Evolutionary conservation across 2,797 vertebrate genomes (phyloP), one percentile per base, ranked within the genome.

Genomic region (Clangula hyemalis): DNA sequence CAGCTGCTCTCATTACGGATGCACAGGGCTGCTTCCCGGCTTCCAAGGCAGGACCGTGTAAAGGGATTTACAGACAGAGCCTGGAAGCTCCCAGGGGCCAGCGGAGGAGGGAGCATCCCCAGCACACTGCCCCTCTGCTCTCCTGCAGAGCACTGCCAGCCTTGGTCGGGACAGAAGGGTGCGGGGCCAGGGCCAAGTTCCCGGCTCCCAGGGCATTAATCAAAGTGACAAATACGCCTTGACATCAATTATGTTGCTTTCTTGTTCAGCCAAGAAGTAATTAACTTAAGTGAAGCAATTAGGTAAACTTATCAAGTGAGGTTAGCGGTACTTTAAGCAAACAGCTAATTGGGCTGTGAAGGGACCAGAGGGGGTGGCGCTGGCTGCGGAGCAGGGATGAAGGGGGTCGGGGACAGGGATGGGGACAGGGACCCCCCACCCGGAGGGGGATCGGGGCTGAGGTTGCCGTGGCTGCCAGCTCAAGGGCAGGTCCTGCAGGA

Each of bases 211-310:
- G 82, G 89, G 85, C 78, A 39, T 72, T 87, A 92, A 93, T 73
- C 4, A 38, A 92, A 94, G 81, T 87, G 89, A 95, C 85, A 94
- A 93, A 95, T 70, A 53, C 0, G 18, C 51, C 76, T 81, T 95
- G 94, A 95, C 92, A 95, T 87, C 91, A 96, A 88, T 92, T 93
- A 91, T 51, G 82, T 84, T 84, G 85, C 94, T 94, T 92, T 95
- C 85, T 87, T 93, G 87, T 94, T 94, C 91, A 81, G 70, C 91
- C 60, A 89, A 94, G 76, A 78, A 92, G 75, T 94, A 96, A 97
- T 96, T 92, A 94, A 93, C 84, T 94, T 93, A 94, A 94, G 89
- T 93, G 95, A 83, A 95, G 94, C 95, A 96, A 96, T 97, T 89
- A 95, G 89, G 85, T 95, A 93, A 96, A 95, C 62, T 75, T 86